phyloP scores from a whole-genome alignment of 2,797 vertebrate genomes.

The Pelodytes ibericus region DNA sequence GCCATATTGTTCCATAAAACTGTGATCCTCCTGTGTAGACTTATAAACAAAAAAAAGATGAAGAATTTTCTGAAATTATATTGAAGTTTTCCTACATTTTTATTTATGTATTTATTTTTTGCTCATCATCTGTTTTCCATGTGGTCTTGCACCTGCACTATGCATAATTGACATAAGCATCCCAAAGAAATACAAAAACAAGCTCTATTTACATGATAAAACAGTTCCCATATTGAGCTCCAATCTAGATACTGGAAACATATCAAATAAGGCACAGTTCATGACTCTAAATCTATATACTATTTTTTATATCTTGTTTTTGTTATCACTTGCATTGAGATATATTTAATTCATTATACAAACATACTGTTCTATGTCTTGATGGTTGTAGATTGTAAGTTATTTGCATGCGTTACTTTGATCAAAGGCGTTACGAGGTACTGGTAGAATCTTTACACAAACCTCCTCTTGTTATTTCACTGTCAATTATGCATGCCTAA shows the following conservation, averaged over 20 bases:
- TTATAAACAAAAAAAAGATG: too few relatives aligned
- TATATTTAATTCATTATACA: background rate
- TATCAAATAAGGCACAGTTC: background rate
- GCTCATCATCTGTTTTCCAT: background rate
- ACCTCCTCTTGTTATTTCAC: constrained; percentile 16
- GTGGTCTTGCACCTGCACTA: background rate
- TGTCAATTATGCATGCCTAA: constrained; percentile 38
- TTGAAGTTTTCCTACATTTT: background rate
- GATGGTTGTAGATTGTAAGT: background rate
- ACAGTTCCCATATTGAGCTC: background rate
- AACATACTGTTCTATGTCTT: background rate
- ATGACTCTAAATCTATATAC: background rate
- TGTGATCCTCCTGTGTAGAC: too few relatives aligned
- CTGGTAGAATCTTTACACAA: constrained; percentile 15
- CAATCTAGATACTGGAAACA: background rate
- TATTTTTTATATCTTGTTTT: background rate
- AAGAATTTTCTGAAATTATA: too few relatives aligned
- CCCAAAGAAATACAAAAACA: background rate
- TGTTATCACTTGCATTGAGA: background rate
- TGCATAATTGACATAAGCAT: background rate
- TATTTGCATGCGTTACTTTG: background rate
- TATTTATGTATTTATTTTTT: background rate
- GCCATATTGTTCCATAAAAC: too few relatives aligned
- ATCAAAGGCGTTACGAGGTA: constrained; percentile 22
- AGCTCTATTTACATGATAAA: background rate